These are phyloP conservation scores for Nestor notabilis DNA, from an alignment of 2,113 vertebrate species.

Conservation along the genomic window DNA sequence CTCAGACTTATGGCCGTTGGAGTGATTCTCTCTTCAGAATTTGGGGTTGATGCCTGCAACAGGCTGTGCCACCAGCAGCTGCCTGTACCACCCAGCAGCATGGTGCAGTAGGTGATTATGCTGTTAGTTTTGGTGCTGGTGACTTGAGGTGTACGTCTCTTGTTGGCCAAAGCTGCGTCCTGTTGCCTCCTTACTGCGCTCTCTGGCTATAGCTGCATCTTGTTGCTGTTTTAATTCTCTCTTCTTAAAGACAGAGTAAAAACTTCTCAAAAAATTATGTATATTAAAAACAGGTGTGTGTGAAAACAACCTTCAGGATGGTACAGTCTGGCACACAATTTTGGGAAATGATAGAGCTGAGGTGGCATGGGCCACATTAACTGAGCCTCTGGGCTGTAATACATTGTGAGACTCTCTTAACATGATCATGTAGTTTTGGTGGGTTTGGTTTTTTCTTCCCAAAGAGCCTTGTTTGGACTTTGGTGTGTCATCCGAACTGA, in stretches of 20 bases:
- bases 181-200: neutral
- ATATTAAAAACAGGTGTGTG: neutral
- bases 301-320: neutral
- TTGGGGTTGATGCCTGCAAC: neutral
- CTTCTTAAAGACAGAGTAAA: neutral
- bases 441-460: neutral
- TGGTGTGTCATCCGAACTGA: neutral
- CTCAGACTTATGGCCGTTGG: rapidly evolving
- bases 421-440: neutral
- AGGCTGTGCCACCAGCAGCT: neutral
- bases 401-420: neutral
- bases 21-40: neutral
- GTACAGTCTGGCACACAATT: neutral
- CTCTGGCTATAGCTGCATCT: neutral
- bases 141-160: rapidly evolving
- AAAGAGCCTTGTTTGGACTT: neutral
- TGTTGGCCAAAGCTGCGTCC: rapidly evolving
- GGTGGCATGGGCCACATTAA: neutral
- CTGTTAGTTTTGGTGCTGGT: neutral
- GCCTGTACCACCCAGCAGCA: neutral
- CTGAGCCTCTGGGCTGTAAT: neutral
- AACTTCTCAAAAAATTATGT: neutral
- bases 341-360: neutral
- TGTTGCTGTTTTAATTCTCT: neutral
- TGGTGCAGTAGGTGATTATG: neutral